phyloP scores from a whole-genome alignment of 2,113 vertebrate species.

The Epinephelus cyanopodus region DNA sequence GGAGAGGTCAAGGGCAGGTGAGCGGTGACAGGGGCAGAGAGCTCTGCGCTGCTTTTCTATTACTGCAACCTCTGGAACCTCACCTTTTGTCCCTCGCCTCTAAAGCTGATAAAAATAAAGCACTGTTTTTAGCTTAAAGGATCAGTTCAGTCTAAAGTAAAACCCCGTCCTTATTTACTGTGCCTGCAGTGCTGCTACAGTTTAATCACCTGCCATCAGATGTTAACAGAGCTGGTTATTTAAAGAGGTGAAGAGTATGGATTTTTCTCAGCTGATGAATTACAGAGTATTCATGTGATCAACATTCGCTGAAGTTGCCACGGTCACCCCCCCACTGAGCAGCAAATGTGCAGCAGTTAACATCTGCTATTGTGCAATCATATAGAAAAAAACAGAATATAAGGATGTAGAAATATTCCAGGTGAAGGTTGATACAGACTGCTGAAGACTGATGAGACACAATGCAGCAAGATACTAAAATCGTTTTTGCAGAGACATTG shows the following conservation, averaged over 20 bases:
- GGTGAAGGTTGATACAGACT: too few species aligned
- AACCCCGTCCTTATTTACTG: background rate
- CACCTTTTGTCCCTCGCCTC: constrained; percentile 30
- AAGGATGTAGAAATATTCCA: too few species aligned
- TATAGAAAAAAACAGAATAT: too few species aligned
- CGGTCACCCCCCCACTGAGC: background rate
- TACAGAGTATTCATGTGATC: background rate
- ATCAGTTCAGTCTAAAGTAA: background rate
- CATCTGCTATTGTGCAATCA: background rate
- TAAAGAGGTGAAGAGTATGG: background rate
- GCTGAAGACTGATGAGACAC: too few species aligned
- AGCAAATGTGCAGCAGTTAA: background rate
- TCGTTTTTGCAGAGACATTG: too few species aligned
- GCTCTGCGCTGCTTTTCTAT: constrained; percentile 37
- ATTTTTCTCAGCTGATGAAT: background rate
- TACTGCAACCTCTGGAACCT: constrained; percentile 36
- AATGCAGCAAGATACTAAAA: too few species aligned
- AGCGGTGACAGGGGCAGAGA: constrained; percentile 51
- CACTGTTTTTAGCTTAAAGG: constrained; percentile 21
- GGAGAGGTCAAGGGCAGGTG: constrained; percentile 71
- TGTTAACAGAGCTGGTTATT: background rate
- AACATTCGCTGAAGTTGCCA: background rate
- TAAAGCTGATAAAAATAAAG: constrained; percentile 38
- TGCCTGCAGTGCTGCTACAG: background rate
- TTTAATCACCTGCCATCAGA: background rate